These are phyloP conservation scores for Sceloporus tristichus DNA, from an alignment of 2,113 vertebrate species.

Conservation along the genomic window DNA sequence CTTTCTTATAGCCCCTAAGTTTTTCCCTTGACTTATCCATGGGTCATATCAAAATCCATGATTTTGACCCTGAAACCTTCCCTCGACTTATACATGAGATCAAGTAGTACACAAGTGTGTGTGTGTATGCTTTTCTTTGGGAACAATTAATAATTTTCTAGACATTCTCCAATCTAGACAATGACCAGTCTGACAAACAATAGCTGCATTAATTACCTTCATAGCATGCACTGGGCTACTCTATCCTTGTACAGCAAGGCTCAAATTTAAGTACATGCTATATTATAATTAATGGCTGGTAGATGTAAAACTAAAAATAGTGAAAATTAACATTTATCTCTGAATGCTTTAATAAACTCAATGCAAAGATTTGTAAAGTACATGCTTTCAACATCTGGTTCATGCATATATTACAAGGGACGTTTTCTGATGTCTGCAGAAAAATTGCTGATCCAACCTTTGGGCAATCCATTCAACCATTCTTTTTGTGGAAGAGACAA, in stretches of 20 bases:
- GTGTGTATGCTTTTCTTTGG: too few relatives aligned
- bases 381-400: background rate
- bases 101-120: too few relatives aligned
- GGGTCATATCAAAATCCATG: too few relatives aligned
- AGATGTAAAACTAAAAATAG: constrained; percentile 52
- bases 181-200: background rate
- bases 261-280: constrained; percentile 16
- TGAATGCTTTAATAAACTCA: constrained; percentile 26
- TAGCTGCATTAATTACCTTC: background rate
- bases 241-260: background rate
- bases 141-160: background rate
- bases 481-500: background rate
- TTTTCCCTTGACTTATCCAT: too few relatives aligned
- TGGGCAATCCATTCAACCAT: background rate
- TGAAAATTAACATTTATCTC: constrained; percentile 39
- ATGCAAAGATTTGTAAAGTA: background rate
- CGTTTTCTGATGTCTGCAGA: constrained; percentile 18
- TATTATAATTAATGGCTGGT: constrained; percentile 29
- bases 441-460: constrained; percentile 4
- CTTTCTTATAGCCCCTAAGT: too few relatives aligned
- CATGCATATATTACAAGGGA: background rate
- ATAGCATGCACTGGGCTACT: too few relatives aligned
- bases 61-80: too few relatives aligned
- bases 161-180: background rate
- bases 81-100: too few relatives aligned